Percentiles rank a stretch among this genome's conserved stretches.
Conservation (phyloP, 2,797 vertebrate species). For the Labeo calbasu region DNA sequence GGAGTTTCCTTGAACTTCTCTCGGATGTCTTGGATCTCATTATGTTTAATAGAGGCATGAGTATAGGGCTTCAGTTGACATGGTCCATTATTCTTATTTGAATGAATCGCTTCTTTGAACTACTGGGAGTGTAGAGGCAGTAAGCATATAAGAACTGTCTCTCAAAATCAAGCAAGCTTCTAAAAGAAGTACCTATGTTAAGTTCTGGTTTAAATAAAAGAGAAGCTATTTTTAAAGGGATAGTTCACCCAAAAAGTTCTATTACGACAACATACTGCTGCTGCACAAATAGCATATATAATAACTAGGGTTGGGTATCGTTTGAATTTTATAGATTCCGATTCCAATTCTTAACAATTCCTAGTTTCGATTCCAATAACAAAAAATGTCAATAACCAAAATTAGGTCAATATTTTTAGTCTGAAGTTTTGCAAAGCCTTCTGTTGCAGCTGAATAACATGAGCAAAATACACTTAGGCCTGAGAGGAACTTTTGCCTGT, state of each 20-base stretch:
- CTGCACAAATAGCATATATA: too few species aligned
- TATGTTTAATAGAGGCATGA: constrained; percentile 52
- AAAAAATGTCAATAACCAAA: too few species aligned
- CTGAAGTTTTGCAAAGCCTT: too few species aligned
- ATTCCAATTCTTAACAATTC: too few species aligned
- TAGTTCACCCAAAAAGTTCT: neutral
- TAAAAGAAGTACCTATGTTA: constrained; percentile 30
- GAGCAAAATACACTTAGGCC: too few species aligned
- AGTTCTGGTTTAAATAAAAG: constrained; percentile 31
- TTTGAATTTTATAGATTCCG: too few species aligned
- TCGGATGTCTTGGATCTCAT: constrained; percentile 44
- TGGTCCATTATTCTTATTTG: constrained; percentile 53
- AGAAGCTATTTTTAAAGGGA: constrained; percentile 19
- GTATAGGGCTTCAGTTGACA: constrained; percentile 51
- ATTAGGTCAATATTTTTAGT: too few species aligned
- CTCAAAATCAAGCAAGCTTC: constrained; percentile 52
- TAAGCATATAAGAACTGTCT: constrained; percentile 54
- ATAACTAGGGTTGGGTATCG: too few species aligned
- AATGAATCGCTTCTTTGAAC: constrained; percentile 52
- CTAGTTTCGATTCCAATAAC: too few species aligned
- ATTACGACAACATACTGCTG: too few species aligned
- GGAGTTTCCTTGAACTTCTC: constrained; percentile 31
- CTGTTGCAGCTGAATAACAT: too few species aligned
- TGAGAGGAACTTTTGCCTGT: too few species aligned
- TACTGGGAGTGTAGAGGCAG: constrained; percentile 42